Base-by-base conservation (phyloP, 37 sponge, comb jelly and placozoan species). In the Mnemiopsis leidyi region DNA sequence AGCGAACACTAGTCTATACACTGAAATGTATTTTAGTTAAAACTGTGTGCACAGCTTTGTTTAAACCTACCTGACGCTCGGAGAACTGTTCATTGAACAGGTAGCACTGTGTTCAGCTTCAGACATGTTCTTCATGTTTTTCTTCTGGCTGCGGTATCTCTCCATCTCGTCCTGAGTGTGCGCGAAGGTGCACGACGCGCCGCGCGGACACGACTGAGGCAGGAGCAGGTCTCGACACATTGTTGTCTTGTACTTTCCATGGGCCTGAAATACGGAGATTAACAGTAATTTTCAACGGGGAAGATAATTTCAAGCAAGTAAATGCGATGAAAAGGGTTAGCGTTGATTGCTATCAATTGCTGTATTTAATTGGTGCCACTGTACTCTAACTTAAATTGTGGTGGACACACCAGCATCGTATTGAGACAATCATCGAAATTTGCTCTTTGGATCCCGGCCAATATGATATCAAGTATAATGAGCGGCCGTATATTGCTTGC, bases 101-200 rank as follows among this genome's bases (percentile, higher is more conserved):
- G 90, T 40, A n/a, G 90, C 67, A 85, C 90, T 40, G 23, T 38
- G 48, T 32, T 40, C 90, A 0, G 48, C 36, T 23, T 85, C 90
- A 24, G 67, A 38, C 90, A 85, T 35, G 61, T 85, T 35, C 36
- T 85, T 85, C 48, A 85, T 26, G 67, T 85, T 38, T 21, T 85
- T 85, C 90, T 85, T 85, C 90, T 85, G 90, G 36, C 30, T 85
- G 2, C 90, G 13, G 90, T 32, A 95, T 94, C 83, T 93, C 0
- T 96, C 96, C 83, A 95, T 95, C 83, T 97, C 96, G 21, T 95
- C 96, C 71, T 95, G 93, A 1, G 96, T 75, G 93, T 97, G 97
- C 13, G 97, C 97, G 37, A 96, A 97, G 36, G 97, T 95, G 39
- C 97, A 97, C 25, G 94, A 76, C 37, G 94, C 92, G 18, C 96